Conservation (phyloP, 1,140 invertebrate species). For the Sinonovacula constricta region DNA sequence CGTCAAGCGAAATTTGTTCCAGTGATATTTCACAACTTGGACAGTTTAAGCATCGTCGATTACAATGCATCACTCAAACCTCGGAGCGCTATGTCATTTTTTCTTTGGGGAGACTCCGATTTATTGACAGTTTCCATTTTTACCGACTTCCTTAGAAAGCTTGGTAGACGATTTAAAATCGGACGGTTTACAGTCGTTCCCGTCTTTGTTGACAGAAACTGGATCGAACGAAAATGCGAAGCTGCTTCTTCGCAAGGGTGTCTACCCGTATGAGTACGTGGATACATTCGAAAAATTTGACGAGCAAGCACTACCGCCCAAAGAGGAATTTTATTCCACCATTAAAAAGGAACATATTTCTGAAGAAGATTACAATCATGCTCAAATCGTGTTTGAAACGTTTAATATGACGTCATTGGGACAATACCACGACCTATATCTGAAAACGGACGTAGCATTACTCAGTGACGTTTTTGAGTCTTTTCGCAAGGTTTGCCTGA, state of each 20-base stretch:
- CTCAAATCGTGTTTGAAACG: slow-evolving; percentile 34
- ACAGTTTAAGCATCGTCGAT: slow-evolving; percentile 55
- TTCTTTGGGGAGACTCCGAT: slow-evolving; percentile 10
- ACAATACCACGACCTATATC: slow-evolving; percentile 26
- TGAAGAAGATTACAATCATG: slow-evolving; percentile 45
- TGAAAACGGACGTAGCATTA: slow-evolving; percentile 14
- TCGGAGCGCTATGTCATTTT: slow-evolving; percentile 68
- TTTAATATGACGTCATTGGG: slow-evolving; percentile 10
- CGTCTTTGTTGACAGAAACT: slow-evolving; percentile 12
- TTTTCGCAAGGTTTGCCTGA: slow-evolving; percentile 9
- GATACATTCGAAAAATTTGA: slow-evolving; percentile 22
- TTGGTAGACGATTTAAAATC: slow-evolving; percentile 15
- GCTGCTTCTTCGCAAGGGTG: slow-evolving; percentile 38
- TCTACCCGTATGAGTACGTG: slow-evolving; percentile 49
- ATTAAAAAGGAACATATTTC: slow-evolving; percentile 26
- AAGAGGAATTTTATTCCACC: slow-evolving; percentile 19
- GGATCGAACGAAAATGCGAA: slow-evolving; percentile 9
- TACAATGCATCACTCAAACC: slow-evolving; percentile 71
- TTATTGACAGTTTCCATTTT: slow-evolving; percentile 21
- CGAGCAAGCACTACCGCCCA: slow-evolving; percentile 11
- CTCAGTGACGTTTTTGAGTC: slow-evolving; percentile 19
- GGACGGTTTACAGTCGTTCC: slow-evolving; percentile 22
- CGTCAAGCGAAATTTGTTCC: slow-evolving; percentile 57
- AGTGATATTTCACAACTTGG: slow-evolving; percentile 77
- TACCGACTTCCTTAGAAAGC: neutral